phyloP scores from a whole-genome alignment of 2,888 invertebrate genomes.

The Xanthorhoe spadicearia region DNA sequence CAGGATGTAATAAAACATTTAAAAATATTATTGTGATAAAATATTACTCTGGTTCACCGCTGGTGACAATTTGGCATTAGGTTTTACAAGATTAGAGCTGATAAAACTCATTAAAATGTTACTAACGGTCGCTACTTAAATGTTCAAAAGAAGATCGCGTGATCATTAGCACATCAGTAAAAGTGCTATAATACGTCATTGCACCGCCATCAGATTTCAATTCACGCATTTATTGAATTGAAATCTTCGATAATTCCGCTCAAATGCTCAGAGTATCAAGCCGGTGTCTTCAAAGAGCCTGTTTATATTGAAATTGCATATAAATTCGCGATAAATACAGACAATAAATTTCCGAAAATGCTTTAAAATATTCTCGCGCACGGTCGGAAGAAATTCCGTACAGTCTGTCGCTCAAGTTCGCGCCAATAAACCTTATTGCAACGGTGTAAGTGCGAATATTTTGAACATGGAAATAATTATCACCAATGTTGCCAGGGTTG shows the following conservation, averaged over 20 bases:
- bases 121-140: not conserved
- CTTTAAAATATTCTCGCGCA: slow-evolving; percentile 26
- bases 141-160: not conserved
- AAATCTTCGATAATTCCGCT: not conserved
- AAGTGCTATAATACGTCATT: not conserved
- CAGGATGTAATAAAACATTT: slow-evolving; percentile 25
- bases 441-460: slow-evolving; percentile 22
- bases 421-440: slow-evolving; percentile 20
- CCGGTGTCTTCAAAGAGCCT: slow-evolving; percentile 19
- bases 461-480: slow-evolving; percentile 27
- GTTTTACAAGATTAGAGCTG: slow-evolving; percentile 6
- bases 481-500: slow-evolving; percentile 15
- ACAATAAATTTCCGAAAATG: slow-evolving; percentile 29
- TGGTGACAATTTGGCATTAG: slow-evolving; percentile 27
- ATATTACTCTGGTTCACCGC: slow-evolving; percentile 6
- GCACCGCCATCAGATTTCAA: not conserved
- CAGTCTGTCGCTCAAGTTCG: slow-evolving; percentile 23
- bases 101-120: slow-evolving; percentile 14
- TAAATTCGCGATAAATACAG: slow-evolving; percentile 17
- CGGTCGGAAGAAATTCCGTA: slow-evolving; percentile 20
- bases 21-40: slow-evolving; percentile 27
- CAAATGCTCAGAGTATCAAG: slow-evolving; percentile 4
- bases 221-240: not conserved
- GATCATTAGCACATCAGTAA: slow-evolving; percentile 1
- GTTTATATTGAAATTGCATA: slow-evolving; percentile 22